phyloP scores from a whole-genome alignment of 2,113 vertebrate species.

The Sinosuthora webbiana region DNA sequence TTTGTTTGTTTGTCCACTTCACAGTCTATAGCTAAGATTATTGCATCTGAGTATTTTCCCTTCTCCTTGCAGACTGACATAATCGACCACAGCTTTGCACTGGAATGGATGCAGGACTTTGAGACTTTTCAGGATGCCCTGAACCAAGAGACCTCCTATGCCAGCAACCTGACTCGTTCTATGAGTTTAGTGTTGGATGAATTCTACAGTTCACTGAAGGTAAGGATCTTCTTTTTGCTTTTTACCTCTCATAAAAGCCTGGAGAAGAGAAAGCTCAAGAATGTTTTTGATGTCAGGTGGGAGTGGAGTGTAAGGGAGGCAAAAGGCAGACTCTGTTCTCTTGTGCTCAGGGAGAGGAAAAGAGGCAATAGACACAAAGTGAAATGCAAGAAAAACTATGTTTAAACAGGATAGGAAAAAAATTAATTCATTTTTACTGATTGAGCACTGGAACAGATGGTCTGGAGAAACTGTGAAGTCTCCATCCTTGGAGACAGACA shows the following conservation, averaged over 20 bases:
- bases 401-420: neutral
- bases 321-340: neutral
- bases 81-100: constrained; percentile 93
- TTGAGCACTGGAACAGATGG: neutral
- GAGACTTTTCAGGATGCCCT: constrained; percentile 95
- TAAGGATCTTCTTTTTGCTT: constrained; percentile 45
- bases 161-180: constrained; percentile 94
- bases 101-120: constrained; percentile 99
- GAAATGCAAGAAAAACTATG: neutral
- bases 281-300: neutral
- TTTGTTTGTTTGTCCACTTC: neutral
- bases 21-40: neutral
- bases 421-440: neutral
- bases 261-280: neutral
- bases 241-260: neutral
- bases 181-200: constrained; percentile 97
- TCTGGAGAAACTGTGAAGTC: neutral
- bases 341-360: neutral
- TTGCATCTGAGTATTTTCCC: neutral
- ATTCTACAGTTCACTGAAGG: constrained; percentile 91
- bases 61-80: constrained; percentile 86
- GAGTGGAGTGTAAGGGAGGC: neutral
- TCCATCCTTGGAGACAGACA: neutral
- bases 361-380: neutral
- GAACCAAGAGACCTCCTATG: constrained; percentile 91